Evolutionary conservation across 2,797 vertebrate genomes (phyloP).

Genomic region (Luscinia megarhynchos): DNA sequence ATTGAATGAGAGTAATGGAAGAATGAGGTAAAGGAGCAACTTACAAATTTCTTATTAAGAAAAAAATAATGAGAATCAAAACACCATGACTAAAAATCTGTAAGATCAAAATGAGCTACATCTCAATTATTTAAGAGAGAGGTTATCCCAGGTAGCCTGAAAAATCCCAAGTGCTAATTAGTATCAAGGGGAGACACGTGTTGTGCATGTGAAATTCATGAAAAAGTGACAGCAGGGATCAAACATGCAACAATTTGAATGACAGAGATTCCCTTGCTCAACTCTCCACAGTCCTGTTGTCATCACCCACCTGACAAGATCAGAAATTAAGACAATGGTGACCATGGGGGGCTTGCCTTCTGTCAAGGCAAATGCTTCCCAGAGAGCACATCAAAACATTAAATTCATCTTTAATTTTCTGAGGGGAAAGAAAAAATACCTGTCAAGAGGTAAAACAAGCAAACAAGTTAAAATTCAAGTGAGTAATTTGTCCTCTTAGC

Average conservation of each 20-base stretch:
- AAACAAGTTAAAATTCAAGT: conserved; percentile 37
- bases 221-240: conserved; percentile 15
- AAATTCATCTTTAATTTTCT: conserved; percentile 26
- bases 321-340: background rate
- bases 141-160: background rate
- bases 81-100: rapidly evolving
- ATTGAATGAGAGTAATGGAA: background rate
- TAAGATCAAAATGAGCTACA: background rate
- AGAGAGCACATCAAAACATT: background rate
- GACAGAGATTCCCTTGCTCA: conserved; percentile 39
- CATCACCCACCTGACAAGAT: background rate
- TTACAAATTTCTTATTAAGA: background rate
- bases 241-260: background rate
- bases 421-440: background rate
- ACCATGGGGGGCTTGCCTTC: conserved; percentile 1
- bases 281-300: conserved; percentile 7
- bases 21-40: background rate
- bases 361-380: conserved; percentile 4
- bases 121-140: background rate
- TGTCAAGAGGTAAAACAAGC: conserved; percentile 17
- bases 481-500: conserved; percentile 11
- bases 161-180: background rate
- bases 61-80: background rate
- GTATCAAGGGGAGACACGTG: background rate
- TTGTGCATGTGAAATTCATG: conserved; percentile 15